Base-by-base conservation (phyloP, 2,113 vertebrate species). In the Paradoxurus hermaphroditus region DNA sequence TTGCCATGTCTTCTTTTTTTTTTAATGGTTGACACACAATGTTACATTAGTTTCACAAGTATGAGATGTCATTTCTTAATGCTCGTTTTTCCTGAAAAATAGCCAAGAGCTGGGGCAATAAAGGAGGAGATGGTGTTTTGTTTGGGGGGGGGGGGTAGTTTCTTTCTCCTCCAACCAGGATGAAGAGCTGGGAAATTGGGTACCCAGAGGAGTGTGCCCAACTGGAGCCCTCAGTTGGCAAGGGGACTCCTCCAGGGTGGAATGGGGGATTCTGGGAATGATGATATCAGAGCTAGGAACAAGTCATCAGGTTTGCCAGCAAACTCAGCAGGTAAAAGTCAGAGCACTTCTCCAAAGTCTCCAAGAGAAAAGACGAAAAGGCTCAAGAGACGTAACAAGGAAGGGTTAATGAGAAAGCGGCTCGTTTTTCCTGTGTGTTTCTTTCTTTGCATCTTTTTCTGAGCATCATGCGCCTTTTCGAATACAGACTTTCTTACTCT, bases 391-490 rank as follows among this genome's bases (percentile, higher is more conserved):
- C 34, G 7, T 15, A 11, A 9, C 13, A 3, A 7, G 8, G 18
- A 53, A 70, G 46, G 21, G 14, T 44, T 8, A 15, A 4, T n/a
- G 27, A 70, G 41, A 68, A 91, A 89, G 62, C 29, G 16, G 44
- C 29, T 5, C 0, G 2, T 36, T 72, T 72, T 63, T 49, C 15
- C n/a, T 41, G 63, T 6, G 31, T 44, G 7, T 92, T 92, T 15
- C 31, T 83, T 84, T 46, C 84, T 96, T 75, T 75, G 63, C 39
- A 51, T 68, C 56, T 63, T 82, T 70, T 72, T 46, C 70, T 81
- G 56, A 83, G 41, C 63, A 21, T 12, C 51, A 53, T 16, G 1
- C n/a, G n/a, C 59, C 51, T 86, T 2, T 93, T 92, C 46, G 36
- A 39, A 49, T 41, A 72, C 49, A 59, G 56, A 51, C 31, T 56